These are phyloP conservation scores for Cantharis rufa DNA, from an alignment of 2,888 invertebrate species.

Conservation along the genomic window DNA sequence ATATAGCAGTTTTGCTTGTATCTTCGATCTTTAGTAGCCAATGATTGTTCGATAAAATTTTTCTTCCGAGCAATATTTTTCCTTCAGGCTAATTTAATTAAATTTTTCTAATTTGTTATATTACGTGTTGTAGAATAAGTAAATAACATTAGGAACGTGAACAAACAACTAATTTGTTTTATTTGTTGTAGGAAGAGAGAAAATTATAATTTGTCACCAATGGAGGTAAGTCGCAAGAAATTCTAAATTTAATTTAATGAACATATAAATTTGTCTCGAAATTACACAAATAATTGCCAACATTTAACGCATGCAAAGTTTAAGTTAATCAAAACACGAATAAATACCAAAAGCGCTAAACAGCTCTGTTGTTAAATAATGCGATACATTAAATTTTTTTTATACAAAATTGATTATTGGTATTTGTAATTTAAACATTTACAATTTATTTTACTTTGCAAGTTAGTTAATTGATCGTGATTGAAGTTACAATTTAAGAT, in stretches of 20 bases:
- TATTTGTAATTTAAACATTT: background rate
- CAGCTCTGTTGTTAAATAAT: background rate
- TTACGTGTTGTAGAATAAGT: background rate
- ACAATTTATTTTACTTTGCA: background rate
- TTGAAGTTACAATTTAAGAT: slow-evolving; percentile 4
- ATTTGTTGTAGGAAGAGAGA: background rate
- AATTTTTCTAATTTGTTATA: background rate
- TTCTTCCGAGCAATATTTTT: background rate
- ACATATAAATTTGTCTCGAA: background rate
- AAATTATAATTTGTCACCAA: background rate
- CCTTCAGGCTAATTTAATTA: background rate
- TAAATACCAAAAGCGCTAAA: background rate
- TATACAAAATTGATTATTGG: background rate
- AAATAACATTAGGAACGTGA: background rate
- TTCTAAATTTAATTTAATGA: background rate
- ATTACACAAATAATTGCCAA: background rate
- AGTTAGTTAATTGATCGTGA: background rate
- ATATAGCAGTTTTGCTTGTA: background rate
- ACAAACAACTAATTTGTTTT: background rate
- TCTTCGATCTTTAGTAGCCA: background rate
- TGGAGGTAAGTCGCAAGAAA: background rate
- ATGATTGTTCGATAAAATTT: background rate
- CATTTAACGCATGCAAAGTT: background rate
- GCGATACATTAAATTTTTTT: background rate
- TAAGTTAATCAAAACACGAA: background rate